Conservation (phyloP, 1,140 invertebrate genomes). For the Drosophila micromelanica region DNA sequence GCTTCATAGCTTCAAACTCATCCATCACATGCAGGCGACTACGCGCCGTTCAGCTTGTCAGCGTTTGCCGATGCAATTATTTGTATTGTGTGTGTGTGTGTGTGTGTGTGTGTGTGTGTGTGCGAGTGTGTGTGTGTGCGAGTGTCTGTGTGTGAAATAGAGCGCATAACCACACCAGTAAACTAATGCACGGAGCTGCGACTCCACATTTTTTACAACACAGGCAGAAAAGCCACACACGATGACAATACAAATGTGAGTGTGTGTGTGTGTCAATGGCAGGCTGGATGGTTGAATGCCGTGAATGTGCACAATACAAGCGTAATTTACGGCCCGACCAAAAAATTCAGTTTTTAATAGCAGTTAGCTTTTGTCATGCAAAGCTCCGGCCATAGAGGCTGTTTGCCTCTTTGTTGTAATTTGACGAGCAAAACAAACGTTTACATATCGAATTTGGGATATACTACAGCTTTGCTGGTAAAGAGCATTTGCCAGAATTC, state of each 20-base stretch:
- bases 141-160: conserved; percentile 54
- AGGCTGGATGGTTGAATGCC: conserved; percentile 7
- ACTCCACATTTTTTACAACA: conserved; percentile 26
- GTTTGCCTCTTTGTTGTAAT: conserved; percentile 39
- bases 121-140: conserved; percentile 19
- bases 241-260: conserved; percentile 32
- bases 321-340: conserved; percentile 59
- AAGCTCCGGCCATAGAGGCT: conserved; percentile 24
- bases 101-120: conserved; percentile 57
- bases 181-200: conserved; percentile 51
- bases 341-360: conserved; percentile 60
- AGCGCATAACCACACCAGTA: conserved; percentile 64
- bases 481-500: neutral
- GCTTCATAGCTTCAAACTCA: conserved; percentile 73
- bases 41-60: conserved; percentile 53
- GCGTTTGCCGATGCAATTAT: conserved; percentile 76
- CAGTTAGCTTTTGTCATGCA: conserved; percentile 60
- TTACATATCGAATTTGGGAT: conserved; percentile 50
- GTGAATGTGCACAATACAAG: conserved; percentile 61
- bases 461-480: conserved; percentile 11
- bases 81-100: conserved; percentile 67
- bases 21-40: conserved; percentile 75
- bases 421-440: conserved; percentile 34
- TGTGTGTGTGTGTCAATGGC: conserved; percentile 28
- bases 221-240: conserved; percentile 55